Evolutionary conservation across 30 jellyfish, hydroid and myxozoan genomes (phyloP), one percentile per base, ranked within the genome.

Genomic region (Chironex yamaguchii): DNA sequence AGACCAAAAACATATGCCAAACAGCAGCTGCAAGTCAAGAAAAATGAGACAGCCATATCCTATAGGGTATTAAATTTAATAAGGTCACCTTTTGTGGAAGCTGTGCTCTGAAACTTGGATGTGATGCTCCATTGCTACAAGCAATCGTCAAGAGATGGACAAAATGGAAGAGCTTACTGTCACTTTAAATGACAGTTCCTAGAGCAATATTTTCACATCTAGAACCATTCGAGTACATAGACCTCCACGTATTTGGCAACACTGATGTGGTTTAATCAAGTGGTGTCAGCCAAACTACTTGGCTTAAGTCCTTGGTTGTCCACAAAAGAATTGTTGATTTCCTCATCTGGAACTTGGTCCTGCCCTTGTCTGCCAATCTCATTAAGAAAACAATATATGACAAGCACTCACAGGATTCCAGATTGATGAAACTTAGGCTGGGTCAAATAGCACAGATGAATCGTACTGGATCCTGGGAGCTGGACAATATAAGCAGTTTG

Each of bases 261-360:
- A 86, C 78, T 30, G 96, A 84, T 25, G 94, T 58, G 17, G 77
- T 29, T 20, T 92, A 85, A 29, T 76, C 50, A 54, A 88, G 50
- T 1, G 69, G 34, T 4, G 34, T 36, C 31, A 79, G 27, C 29
- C 82, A 66, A 48, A 4, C 25, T 91, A n/a, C 77, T 91, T 1
- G 86, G 86, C 20, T 36, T 90, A 23, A 91, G 76, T 64, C 42
- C 96, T 33, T 53, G 96, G 28, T 34, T 91, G 1, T 50, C 90
- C 34, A 91, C 84, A 34, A 69, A 71, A 20, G 90, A 85, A 27
- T 77, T 81, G 4, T 42, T 96, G n/a, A 90, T n/a, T 90, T 49
- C 97, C 97, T n/a, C 70, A 83, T 20, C 29, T 88, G 76, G 96
- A 88, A 35, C 91, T 80, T 27, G 84, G 49, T n/a, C 87, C 92